A percentile compares a stretch with the other conserved stretches of the same genome.
Evolutionary conservation across 1,140 invertebrate genomes (phyloP).

Genomic region (Lethrus apterus): DNA sequence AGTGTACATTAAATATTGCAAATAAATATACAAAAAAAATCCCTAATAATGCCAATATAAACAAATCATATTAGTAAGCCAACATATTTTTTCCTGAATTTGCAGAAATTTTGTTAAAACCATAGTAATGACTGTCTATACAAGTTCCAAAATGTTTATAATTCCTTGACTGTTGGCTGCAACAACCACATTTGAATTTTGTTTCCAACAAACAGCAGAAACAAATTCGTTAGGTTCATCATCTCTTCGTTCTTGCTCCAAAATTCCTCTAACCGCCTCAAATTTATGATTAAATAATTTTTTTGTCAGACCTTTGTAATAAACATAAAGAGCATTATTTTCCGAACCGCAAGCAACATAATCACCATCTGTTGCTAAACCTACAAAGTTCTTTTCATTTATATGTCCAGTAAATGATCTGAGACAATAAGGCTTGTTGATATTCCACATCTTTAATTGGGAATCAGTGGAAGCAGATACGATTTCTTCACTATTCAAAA

Average conservation of each 20-base stretch:
- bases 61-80: too few species aligned
- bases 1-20: too few species aligned
- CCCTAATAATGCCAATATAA: too few species aligned
- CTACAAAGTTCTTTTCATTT: slow-evolving; percentile 97
- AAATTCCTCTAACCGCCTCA: slow-evolving; percentile 71
- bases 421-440: slow-evolving; percentile 70
- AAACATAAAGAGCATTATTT: slow-evolving; percentile 90
- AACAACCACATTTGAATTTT: slow-evolving; percentile 80
- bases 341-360: slow-evolving; percentile 94
- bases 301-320: slow-evolving; percentile 85
- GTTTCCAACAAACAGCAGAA: slow-evolving; percentile 91
- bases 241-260: slow-evolving; percentile 68
- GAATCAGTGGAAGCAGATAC: slow-evolving; percentile 95
- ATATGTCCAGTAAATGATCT: slow-evolving; percentile 87
- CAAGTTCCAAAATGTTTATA: slow-evolving; percentile 78
- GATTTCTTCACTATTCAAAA: slow-evolving; percentile 81
- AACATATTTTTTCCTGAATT: too few species aligned
- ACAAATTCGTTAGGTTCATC: slow-evolving; percentile 91
- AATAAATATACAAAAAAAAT: too few species aligned
- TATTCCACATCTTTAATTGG: slow-evolving; percentile 89
- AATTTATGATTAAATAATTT: slow-evolving; percentile 86
- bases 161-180: slow-evolving; percentile 93
- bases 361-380: slow-evolving; percentile 89
- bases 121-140: too few species aligned
- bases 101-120: too few species aligned